Evolutionary conservation across 2,888 invertebrate species (phyloP), one percentile per base, ranked within the genome.

Genomic region (Agrochola lota): DNA sequence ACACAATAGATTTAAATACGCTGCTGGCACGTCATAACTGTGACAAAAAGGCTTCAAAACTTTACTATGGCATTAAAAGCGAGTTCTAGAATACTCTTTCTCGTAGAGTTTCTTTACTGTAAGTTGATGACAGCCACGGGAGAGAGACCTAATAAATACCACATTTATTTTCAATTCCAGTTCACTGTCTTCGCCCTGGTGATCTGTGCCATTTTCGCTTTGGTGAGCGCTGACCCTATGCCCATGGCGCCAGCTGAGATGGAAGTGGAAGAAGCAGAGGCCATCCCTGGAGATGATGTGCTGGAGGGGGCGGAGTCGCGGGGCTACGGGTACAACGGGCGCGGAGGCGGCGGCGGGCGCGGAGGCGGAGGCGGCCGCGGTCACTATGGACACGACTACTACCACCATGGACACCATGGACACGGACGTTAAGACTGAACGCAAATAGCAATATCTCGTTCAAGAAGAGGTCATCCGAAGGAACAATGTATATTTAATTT

Each of bases 151-250:
- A 43, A 43, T 17, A 59, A n/a, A n/a, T n/a, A 68, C 3, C 9
- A 35, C 3, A 52, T 23, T 17, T 49, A 15, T 60, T 17, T 67
- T 73, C 23, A 40, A 30, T 89, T 88, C 23, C 85, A 91, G 91
- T 81, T 89, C 35, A 85, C 86, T 64, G 76, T 86, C 46, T 82
- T 85, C 70, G 78, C 83, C 49, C 43, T 90, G 35, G 46, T 89
- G 71, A 66, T 87, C n/a, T 89, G 89, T 76, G 87, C 89, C 59
- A 82, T 86, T 26, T 70, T 87, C 64, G 90, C 85, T 57, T 81
- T 80, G 60, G 87, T 84, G 17, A 83, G 84, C 23, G 81, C 67
- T 49, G 66, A 59, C 9, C 81, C 86, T 5, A 60, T 20, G 15
- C 49, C 69, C 12, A 23, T 40, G 0, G 40, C 43, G 12, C 52